These are phyloP conservation scores for Lochmaea crataegi DNA, from an alignment of 2,888 invertebrate genomes.

Conservation along the genomic window DNA sequence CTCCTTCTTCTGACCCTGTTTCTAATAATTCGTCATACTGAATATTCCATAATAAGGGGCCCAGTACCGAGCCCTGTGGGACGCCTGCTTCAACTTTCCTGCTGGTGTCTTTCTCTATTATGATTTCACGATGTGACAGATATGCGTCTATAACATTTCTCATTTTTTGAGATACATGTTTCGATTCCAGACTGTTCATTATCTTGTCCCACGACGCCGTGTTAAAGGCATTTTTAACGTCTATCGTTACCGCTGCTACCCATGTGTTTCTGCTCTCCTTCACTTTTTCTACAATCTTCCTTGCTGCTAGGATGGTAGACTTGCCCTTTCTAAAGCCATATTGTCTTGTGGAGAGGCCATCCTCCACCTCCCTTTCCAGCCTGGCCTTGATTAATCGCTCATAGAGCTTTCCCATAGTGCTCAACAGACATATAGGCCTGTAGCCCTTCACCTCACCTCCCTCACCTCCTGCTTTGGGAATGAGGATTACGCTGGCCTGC, in stretches of 20 bases:
- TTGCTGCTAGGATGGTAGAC: constrained; percentile 29
- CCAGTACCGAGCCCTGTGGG: constrained; percentile 29
- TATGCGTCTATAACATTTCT: constrained; percentile 9
- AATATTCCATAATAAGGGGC: constrained; percentile 26
- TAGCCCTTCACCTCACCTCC: background rate
- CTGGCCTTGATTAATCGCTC: constrained; percentile 32
- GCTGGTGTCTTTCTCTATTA: background rate
- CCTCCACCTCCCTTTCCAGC: constrained; percentile 28
- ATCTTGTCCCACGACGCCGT: background rate
- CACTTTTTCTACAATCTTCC: background rate
- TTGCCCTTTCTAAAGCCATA: constrained; percentile 38
- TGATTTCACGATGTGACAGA: constrained; percentile 2
- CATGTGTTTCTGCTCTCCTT: background rate
- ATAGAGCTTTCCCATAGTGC: constrained; percentile 37
- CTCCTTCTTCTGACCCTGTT: constrained; percentile 8
- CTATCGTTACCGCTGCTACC: constrained; percentile 5
- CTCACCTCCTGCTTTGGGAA: constrained; percentile 27
- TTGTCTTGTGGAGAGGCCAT: constrained; percentile 26
- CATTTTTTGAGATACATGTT: background rate
- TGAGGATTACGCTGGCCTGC: constrained; percentile 31
- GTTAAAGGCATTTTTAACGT: constrained; percentile 24
- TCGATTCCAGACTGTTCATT: background rate
- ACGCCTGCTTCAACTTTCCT: constrained; percentile 18
- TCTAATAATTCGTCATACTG: constrained; percentile 31
- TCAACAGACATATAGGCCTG: too few relatives aligned